phyloP scores from a whole-genome alignment of 1,140 invertebrate genomes.

The Drosophila rhopaloa region DNA sequence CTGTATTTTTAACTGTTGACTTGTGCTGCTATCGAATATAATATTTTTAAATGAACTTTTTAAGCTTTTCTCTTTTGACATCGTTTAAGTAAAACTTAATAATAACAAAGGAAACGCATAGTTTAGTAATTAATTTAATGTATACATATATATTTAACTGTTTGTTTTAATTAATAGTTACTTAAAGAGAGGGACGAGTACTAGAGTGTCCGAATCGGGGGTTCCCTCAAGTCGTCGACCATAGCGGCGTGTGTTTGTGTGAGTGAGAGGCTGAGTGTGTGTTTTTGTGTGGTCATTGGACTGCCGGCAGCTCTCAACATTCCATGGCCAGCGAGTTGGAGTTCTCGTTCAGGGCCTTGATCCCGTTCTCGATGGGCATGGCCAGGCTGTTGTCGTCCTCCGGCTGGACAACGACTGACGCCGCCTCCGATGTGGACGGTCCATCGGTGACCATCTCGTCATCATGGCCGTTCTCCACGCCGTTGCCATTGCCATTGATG shows the following conservation, averaged over 20 bases:
- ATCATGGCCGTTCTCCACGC: slow-evolving; percentile 53
- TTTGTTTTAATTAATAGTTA: slow-evolving; percentile 62
- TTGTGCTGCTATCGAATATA: no score
- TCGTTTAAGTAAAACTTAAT: neutral
- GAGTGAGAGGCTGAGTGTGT: slow-evolving; percentile 15
- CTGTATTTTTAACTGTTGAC: no score
- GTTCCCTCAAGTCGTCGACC: slow-evolving; percentile 31
- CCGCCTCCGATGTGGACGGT: slow-evolving; percentile 56
- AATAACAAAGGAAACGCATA: neutral
- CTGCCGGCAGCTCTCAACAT: slow-evolving; percentile 57
- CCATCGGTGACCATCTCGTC: slow-evolving; percentile 50
- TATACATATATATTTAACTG: slow-evolving; percentile 58
- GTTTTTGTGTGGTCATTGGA: slow-evolving; percentile 12
- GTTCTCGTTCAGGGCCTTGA: slow-evolving; percentile 81
- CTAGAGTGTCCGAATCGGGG: neutral
- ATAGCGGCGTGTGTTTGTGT: slow-evolving; percentile 21
- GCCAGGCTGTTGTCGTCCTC: slow-evolving; percentile 80
- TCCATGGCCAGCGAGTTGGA: slow-evolving; percentile 84
- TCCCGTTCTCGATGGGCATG: slow-evolving; percentile 77
- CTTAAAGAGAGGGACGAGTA: slow-evolving; percentile 58
- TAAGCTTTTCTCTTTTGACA: no score
- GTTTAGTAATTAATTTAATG: slow-evolving; percentile 54
- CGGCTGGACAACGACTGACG: slow-evolving; percentile 9
- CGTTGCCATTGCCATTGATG: slow-evolving; percentile 75
- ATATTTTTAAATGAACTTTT: no score